These are phyloP conservation scores for Dioctria rufipes DNA, from an alignment of 2,888 invertebrate species.

Conservation along the genomic window DNA sequence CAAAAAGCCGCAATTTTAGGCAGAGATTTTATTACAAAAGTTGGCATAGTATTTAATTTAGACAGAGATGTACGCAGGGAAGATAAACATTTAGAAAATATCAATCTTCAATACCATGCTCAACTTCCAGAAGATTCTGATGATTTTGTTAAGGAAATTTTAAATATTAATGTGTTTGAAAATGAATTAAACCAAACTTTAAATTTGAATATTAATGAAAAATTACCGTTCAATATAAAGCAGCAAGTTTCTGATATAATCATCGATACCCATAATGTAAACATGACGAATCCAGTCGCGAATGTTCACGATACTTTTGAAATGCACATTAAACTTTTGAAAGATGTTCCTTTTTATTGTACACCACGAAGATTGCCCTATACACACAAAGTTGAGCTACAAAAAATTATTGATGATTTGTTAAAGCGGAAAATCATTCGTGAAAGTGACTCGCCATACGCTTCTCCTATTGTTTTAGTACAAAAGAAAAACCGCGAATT, in stretches of 20 bases:
- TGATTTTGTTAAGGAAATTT: not conserved
- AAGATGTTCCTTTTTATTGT: not conserved
- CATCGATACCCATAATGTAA: not conserved
- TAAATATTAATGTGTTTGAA: not conserved
- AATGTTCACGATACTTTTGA: not conserved
- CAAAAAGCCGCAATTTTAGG: not conserved
- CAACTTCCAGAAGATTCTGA: not conserved
- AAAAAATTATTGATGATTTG: not conserved
- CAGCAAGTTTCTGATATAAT: not conserved
- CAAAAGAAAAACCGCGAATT: not conserved
- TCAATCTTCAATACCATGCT: not conserved
- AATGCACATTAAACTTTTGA: slow-evolving; percentile 6
- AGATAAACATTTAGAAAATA: not conserved
- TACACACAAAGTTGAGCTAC: not conserved
- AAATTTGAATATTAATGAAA: not conserved
- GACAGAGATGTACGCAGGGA: no score
- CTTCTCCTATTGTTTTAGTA: no score
- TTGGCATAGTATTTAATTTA: no score
- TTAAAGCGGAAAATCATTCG: slow-evolving; percentile 50
- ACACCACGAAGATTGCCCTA: not conserved
- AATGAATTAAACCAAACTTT: not conserved
- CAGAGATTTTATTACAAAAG: slow-evolving; percentile 1
- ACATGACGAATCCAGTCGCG: not conserved
- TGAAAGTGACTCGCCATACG: not conserved
- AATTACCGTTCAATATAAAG: not conserved